These are phyloP conservation scores for Excalfactoria chinensis DNA, from an alignment of 2,113 vertebrate species.

Conservation along the genomic window DNA sequence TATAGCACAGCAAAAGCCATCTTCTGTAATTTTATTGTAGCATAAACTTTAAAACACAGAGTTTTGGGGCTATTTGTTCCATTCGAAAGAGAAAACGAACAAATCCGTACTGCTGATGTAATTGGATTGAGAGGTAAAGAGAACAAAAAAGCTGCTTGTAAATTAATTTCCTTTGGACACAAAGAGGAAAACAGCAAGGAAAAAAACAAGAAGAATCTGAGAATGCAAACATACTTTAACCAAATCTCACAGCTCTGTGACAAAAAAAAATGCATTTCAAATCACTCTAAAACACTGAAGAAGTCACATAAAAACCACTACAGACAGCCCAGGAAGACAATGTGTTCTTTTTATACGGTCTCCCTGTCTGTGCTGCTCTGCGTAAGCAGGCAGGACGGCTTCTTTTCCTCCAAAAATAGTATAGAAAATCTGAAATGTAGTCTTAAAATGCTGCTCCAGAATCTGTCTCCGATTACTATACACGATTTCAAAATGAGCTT, in stretches of 20 bases:
- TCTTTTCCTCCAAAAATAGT: conserved; percentile 4
- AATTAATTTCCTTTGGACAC: conserved; percentile 36
- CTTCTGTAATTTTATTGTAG: neutral
- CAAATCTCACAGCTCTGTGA: conserved; percentile 37
- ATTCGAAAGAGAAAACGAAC: conserved; percentile 25
- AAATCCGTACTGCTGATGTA: conserved; percentile 23
- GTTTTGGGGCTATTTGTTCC: conserved; percentile 15
- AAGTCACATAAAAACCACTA: conserved; percentile 31
- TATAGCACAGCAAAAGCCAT: neutral
- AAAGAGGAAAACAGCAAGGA: neutral
- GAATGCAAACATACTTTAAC: conserved; percentile 29
- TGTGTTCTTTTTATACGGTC: conserved; percentile 39
- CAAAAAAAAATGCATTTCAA: conserved; percentile 60
- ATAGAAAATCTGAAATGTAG: conserved; percentile 28
- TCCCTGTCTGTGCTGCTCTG: conserved; percentile 38
- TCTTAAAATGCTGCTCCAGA: conserved; percentile 2
- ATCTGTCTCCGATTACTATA: conserved; percentile 37
- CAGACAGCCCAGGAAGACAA: conserved; percentile 49
- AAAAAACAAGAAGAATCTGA: neutral
- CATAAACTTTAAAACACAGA: conserved; percentile 4
- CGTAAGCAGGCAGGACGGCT: conserved; percentile 8
- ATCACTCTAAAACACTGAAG: neutral
- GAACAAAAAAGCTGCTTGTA: conserved; percentile 8
- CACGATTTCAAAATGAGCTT: conserved; percentile 16
- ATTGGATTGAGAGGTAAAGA: conserved; percentile 33